Evolutionary conservation across 2,113 vertebrate species (phyloP), one percentile per base, ranked within the genome.

Genomic region (Odocoileus hemionus): DNA sequence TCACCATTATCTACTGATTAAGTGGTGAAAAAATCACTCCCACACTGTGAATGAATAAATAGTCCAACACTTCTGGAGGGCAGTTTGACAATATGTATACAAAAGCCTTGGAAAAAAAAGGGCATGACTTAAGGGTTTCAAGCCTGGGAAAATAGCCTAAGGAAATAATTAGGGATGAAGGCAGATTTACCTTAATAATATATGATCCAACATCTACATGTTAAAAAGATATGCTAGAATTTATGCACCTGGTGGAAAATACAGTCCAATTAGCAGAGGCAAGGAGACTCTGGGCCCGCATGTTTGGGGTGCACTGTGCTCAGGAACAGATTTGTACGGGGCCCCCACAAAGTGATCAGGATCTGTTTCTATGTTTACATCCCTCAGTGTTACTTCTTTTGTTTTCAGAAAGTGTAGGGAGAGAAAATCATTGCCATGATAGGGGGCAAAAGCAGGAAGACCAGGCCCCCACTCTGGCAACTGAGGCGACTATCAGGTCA

Each of bases 31-130:
- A 89, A 92, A 74, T 30, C 7, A 12, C 17, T 60, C 58, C 50
- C 26, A 26, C 1, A 16, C 70, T 79, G 55, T 45, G 9, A 45
- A 47, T 0, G 7, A 67, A 43, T 54, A 45, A 55, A 26, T 55
- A 86, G 95, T 9, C 54, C 47, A 52, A 23, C 52, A 79, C 94
- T 83, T 95, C 89, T 79, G 16, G 57, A 85, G 45, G 55, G 45
- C 52, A 84, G 36, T 79, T 90, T 93, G 57, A 74, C 50, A 55
- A 50, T 12, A 64, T n/a, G 25, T 76, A 39, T n/a, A 36, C 76
- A 52, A 93, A 96, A 50, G 28, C n/a, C 89, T 85, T 95, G 50
- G 33, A 89, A 85, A 91, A 91, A 7, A 86, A 85, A 96, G 67
- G 43, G 21, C n/a, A 58, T n/a, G 76, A 57, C 58, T 95, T 89